A percentile compares a stretch with the other conserved stretches of the same genome.
phyloP scores from a whole-genome alignment of 2,797 vertebrate species.

The Mormyrops boulengeri region DNA sequence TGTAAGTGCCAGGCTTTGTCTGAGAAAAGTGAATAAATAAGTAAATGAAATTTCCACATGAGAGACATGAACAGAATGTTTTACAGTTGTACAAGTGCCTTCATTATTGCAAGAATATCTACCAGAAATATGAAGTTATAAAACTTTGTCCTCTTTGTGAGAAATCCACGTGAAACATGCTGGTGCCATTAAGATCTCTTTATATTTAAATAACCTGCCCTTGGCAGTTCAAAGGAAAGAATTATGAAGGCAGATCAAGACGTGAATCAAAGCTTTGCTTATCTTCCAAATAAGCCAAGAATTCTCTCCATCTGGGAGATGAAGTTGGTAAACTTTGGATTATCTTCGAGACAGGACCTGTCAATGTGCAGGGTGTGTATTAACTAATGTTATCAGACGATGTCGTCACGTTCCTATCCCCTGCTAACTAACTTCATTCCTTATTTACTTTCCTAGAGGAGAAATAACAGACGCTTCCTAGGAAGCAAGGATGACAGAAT shows the following conservation, averaged over 20 bases:
- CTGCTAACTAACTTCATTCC: background rate
- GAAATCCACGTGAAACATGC: background rate
- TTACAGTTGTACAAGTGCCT: background rate
- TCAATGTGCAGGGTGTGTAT: conserved; percentile 25
- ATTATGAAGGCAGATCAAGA: conserved; percentile 49
- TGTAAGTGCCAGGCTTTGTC: background rate
- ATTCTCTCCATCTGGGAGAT: conserved; percentile 53
- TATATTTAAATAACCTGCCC: background rate
- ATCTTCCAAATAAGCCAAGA: conserved; percentile 51
- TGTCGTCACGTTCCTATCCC: background rate
- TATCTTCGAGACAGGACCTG: conserved; percentile 45
- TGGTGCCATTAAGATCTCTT: conserved; percentile 11
- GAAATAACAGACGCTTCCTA: background rate
- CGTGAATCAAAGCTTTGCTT: conserved; percentile 45
- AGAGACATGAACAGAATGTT: background rate
- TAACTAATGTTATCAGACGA: background rate
- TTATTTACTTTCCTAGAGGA: background rate
- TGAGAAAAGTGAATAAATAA: background rate
- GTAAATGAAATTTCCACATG: conserved; percentile 1
- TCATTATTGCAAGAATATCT: background rate
- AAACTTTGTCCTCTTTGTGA: background rate
- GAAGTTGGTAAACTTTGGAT: conserved; percentile 47
- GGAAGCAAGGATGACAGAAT: background rate
- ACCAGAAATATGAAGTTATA: background rate
- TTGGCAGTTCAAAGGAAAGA: conserved; percentile 36